Percentiles rank a stretch among this genome's conserved stretches.
phyloP scores from a whole-genome alignment of 2,797 vertebrate species.

The Chromis chromis region DNA sequence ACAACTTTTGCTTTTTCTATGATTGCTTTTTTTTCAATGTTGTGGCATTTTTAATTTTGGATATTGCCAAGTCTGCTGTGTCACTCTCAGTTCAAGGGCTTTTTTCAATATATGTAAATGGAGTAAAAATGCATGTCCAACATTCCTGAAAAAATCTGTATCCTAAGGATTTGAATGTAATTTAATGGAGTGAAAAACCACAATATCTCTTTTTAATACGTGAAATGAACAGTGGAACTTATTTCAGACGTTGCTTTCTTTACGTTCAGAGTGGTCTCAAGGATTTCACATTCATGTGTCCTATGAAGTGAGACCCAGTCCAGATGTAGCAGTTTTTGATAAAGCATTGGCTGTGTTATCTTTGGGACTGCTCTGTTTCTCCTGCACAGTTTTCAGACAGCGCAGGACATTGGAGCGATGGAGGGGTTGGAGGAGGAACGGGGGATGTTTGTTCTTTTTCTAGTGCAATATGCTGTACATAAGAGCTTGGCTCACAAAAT shows the following conservation, averaged over 20 bases:
- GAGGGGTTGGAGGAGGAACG: constrained; percentile 59
- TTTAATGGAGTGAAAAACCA: constrained; percentile 75
- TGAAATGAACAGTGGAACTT: constrained; percentile 72
- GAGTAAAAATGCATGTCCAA: constrained; percentile 82
- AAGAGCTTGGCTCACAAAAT: constrained; percentile 83
- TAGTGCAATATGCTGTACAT: constrained; percentile 88
- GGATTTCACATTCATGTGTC: constrained; percentile 77
- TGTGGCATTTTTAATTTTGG: constrained; percentile 71
- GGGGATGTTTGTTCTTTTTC: constrained; percentile 78
- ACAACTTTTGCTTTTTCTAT: constrained; percentile 67
- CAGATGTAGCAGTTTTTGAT: constrained; percentile 82
- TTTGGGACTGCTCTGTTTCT: constrained; percentile 76
- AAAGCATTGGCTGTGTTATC: constrained; percentile 78
- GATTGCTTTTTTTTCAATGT: constrained; percentile 64
- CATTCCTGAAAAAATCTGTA: constrained; percentile 80
- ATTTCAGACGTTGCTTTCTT: constrained; percentile 68
- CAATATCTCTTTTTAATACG: constrained; percentile 71
- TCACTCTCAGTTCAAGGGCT: constrained; percentile 83
- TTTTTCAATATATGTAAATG: constrained; percentile 80
- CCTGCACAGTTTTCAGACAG: constrained; percentile 61
- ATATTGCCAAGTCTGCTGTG: constrained; percentile 76
- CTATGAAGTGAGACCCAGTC: constrained; percentile 83
- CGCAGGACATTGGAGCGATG: constrained; percentile 57
- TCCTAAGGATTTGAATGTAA: constrained; percentile 84
- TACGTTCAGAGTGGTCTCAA: constrained; percentile 78